Conservation (phyloP, 92 coral and sea anemone genomes). For the Phenganax subtilis region DNA sequence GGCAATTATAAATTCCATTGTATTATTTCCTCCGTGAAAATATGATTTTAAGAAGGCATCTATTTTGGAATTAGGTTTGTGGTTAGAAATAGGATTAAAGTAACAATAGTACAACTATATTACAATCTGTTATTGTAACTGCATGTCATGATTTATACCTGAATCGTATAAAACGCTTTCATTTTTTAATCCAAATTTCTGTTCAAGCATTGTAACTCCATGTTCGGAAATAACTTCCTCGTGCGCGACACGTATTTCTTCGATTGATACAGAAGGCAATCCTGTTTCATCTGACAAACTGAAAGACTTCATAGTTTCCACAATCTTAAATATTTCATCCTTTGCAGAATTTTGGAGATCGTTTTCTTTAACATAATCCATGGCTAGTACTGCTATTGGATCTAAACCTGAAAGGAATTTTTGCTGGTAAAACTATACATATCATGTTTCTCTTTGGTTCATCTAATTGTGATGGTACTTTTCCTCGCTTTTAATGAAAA, state of each 20-base stretch:
- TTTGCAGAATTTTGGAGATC: background rate
- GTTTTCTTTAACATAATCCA: slow-evolving; percentile 14
- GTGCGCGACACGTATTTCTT: background rate
- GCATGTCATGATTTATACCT: slow-evolving; percentile 3
- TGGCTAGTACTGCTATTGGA: background rate
- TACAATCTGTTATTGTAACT: too few relatives aligned
- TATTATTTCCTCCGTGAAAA: too few relatives aligned
- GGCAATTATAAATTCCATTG: too few relatives aligned
- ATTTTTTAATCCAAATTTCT: slow-evolving; percentile 10
- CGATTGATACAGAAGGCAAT: background rate
- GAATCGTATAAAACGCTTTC: background rate
- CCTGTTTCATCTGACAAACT: background rate
- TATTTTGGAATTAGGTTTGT: too few relatives aligned
- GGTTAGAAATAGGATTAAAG: too few relatives aligned
- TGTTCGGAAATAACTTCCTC: slow-evolving; percentile 2
- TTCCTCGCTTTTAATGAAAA: background rate
- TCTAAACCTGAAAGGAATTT: background rate
- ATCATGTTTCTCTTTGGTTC: too few relatives aligned
- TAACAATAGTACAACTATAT: too few relatives aligned
- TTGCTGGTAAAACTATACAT: background rate
- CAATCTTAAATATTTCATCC: slow-evolving; percentile 3
- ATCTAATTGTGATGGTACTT: background rate
- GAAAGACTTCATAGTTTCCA: background rate
- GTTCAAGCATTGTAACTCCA: slow-evolving; percentile 7
- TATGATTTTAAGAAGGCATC: too few relatives aligned